Conservation (phyloP, 2,797 vertebrate species). For the Distichodus sexfasciatus region DNA sequence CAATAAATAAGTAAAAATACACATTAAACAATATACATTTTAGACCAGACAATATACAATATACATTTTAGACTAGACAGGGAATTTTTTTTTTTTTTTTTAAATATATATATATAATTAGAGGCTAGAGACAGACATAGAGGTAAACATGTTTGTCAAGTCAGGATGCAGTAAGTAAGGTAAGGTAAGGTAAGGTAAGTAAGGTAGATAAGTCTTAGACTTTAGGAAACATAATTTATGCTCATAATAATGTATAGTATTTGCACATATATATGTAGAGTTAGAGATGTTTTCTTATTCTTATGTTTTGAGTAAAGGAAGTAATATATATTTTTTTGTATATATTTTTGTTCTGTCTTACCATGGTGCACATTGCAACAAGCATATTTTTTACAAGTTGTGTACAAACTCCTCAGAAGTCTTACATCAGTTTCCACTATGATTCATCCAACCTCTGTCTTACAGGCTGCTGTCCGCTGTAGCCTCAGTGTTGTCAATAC, state of each 20-base stretch:
- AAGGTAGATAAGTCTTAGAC: conserved; percentile 17
- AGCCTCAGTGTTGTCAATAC: not conserved
- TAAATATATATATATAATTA: too few relatives aligned
- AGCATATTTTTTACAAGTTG: not conserved
- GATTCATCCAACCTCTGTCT: not conserved
- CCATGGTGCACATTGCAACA: not conserved
- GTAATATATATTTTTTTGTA: too few relatives aligned
- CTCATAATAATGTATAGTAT: conserved; percentile 6
- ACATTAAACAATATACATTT: too few relatives aligned
- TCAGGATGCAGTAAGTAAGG: too few relatives aligned
- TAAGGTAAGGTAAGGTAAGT: too few relatives aligned
- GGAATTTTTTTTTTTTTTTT: too few relatives aligned
- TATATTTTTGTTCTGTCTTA: not conserved
- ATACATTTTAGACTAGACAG: too few relatives aligned
- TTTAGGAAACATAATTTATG: not conserved
- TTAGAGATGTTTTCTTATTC: not conserved
- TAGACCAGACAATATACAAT: too few relatives aligned
- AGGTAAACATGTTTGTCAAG: too few relatives aligned
- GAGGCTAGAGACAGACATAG: too few relatives aligned
- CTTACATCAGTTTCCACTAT: conserved; percentile 4
- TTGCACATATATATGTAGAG: conserved; percentile 18
- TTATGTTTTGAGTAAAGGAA: conserved; percentile 2
- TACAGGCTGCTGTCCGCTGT: not conserved
- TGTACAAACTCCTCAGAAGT: not conserved
- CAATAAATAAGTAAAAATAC: too few relatives aligned